These are phyloP conservation scores for Toxotes jaculatrix DNA, from an alignment of 2,113 vertebrate species.

Conservation along the genomic window DNA sequence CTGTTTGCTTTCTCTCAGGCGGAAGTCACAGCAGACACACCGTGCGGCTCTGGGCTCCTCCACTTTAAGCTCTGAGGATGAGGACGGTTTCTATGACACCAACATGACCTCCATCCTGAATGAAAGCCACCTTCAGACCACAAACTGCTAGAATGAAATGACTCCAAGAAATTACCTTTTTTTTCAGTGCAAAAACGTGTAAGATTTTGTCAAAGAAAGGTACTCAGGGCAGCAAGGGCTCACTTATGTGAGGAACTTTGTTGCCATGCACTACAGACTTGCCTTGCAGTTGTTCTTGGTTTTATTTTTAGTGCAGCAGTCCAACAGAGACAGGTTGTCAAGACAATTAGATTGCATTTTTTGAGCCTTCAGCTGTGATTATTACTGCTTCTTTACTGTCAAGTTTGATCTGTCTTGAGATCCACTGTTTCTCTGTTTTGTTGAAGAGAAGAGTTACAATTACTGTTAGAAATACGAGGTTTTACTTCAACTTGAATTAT, in stretches of 20 bases:
- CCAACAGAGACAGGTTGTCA: conserved; percentile 33
- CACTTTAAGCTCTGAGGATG: conserved; percentile 90
- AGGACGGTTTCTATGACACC: conserved; percentile 85
- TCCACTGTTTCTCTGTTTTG: conserved; percentile 1
- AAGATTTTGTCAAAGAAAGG: conserved; percentile 12
- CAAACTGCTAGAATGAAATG: conserved; percentile 83
- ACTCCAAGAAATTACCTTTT: not conserved
- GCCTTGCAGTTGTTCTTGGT: conserved; percentile 34
- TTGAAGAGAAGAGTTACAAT: conserved; percentile 4
- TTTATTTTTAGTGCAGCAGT: conserved; percentile 52
- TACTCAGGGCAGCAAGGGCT: conserved; percentile 38
- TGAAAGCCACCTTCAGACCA: conserved; percentile 88
- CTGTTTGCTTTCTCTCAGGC: conserved; percentile 76
- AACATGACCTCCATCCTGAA: conserved; percentile 87
- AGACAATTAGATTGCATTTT: conserved; percentile 39
- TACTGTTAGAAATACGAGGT: conserved; percentile 14
- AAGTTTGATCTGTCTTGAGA: conserved; percentile 7
- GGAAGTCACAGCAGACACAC: conserved; percentile 82
- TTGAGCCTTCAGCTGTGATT: conserved; percentile 48
- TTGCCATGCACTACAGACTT: conserved; percentile 47
- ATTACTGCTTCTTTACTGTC: conserved; percentile 19
- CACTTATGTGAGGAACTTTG: conserved; percentile 4
- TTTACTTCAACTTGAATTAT: conserved; percentile 4
- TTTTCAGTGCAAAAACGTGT: conserved; percentile 12
- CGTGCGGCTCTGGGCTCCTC: conserved; percentile 82